phyloP scores from a whole-genome alignment of 2,113 vertebrate genomes.

The Paratilapia polleni region DNA sequence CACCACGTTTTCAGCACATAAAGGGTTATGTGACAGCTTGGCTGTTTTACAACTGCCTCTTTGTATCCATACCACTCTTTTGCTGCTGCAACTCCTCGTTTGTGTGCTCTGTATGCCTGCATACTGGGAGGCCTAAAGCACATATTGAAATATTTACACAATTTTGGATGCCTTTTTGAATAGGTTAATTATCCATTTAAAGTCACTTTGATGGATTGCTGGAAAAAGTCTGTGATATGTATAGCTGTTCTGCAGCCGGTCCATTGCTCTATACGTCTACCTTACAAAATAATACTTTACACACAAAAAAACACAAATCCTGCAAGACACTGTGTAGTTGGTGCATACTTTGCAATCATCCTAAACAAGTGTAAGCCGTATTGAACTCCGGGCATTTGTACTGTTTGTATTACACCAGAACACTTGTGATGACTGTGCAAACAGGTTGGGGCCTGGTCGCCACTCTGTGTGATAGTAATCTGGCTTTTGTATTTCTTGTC shows the following conservation, averaged over 20 bases:
- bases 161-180: no score
- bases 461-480: background rate
- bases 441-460: constrained; percentile 39
- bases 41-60: background rate
- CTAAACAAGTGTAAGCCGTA: background rate
- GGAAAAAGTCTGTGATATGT: background rate
- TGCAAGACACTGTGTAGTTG: background rate
- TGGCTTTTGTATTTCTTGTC: constrained; percentile 16
- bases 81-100: background rate
- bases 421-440: constrained; percentile 28
- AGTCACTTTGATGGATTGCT: background rate
- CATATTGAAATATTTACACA: background rate
- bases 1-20: background rate
- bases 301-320: background rate
- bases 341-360: background rate
- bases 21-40: background rate
- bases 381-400: background rate
- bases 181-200: no score
- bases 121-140: background rate
- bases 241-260: background rate
- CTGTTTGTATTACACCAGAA: constrained; percentile 1
- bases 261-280: background rate
- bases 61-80: background rate
- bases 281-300: background rate
- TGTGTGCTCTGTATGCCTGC: background rate